phyloP scores from a whole-genome alignment of 2,113 vertebrate genomes.

The Sigmodon hispidus region DNA sequence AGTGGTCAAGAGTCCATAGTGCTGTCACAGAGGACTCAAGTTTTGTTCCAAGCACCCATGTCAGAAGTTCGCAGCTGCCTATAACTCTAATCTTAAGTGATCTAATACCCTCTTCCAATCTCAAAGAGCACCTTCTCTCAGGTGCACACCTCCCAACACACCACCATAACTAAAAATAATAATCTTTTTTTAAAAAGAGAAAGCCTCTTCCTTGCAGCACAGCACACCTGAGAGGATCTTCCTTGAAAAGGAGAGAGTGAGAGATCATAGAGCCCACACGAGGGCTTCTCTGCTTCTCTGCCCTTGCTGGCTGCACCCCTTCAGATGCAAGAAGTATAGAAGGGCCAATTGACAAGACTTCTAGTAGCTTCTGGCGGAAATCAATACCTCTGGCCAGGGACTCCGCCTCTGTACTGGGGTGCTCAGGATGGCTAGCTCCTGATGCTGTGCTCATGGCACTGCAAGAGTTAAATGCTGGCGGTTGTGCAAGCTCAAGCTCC shows the following conservation, averaged over 20 bases:
- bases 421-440: background rate
- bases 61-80: background rate
- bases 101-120: background rate
- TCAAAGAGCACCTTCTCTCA: background rate
- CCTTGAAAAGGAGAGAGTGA: background rate
- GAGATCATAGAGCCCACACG: background rate
- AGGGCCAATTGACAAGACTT: too few relatives aligned
- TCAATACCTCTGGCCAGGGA: background rate
- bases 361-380: background rate
- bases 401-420: too few relatives aligned
- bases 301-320: background rate
- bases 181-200: background rate
- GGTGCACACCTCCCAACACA: background rate
- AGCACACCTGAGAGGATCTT: background rate
- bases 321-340: rapidly evolving
- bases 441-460: rapidly evolving
- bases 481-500: rapidly evolving
- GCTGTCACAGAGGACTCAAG: background rate
- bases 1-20: background rate
- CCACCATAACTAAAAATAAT: background rate
- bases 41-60: background rate
- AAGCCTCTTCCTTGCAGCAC: background rate
- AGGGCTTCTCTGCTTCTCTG: background rate
- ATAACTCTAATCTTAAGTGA: background rate
- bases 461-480: background rate